phyloP scores from a whole-genome alignment of 1,140 invertebrate genomes.

The Coboldia fuscipes region DNA sequence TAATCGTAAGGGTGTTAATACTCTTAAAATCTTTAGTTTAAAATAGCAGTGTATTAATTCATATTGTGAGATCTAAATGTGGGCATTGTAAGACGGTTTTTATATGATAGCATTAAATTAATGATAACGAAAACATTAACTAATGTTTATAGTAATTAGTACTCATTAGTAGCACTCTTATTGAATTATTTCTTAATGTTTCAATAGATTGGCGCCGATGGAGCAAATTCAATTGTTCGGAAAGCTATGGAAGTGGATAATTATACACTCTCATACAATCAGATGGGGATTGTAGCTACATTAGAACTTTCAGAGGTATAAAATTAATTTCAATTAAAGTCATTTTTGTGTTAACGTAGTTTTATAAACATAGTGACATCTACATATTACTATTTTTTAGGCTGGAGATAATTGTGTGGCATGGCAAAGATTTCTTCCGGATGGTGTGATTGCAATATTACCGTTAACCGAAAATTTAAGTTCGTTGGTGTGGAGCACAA shows the following conservation, averaged over 20 bases:
- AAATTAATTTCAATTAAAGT: too few species aligned
- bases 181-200: neutral
- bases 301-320: slow-evolving; percentile 50
- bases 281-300: slow-evolving; percentile 79
- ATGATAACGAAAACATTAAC: too few species aligned
- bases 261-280: slow-evolving; percentile 63
- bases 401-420: slow-evolving; percentile 54
- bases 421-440: slow-evolving; percentile 88
- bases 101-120: too few species aligned
- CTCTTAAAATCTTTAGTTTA: too few species aligned
- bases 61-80: too few species aligned
- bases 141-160: too few species aligned
- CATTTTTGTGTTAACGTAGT: too few species aligned
- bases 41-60: too few species aligned
- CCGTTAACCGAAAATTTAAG: slow-evolving; percentile 57
- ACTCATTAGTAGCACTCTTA: too few species aligned
- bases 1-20: too few species aligned
- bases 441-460: slow-evolving; percentile 75
- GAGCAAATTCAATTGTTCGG: slow-evolving; percentile 67
- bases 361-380: neutral
- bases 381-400: slow-evolving; percentile 6
- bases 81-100: too few species aligned
- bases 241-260: slow-evolving; percentile 57
- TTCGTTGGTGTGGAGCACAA: slow-evolving; percentile 84
- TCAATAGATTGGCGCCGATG: slow-evolving; percentile 79